A percentile compares a stretch with the other conserved stretches of the same genome.
Evolutionary conservation across 1,140 invertebrate species (phyloP).

Genomic region (Lasioglossum albipes): DNA sequence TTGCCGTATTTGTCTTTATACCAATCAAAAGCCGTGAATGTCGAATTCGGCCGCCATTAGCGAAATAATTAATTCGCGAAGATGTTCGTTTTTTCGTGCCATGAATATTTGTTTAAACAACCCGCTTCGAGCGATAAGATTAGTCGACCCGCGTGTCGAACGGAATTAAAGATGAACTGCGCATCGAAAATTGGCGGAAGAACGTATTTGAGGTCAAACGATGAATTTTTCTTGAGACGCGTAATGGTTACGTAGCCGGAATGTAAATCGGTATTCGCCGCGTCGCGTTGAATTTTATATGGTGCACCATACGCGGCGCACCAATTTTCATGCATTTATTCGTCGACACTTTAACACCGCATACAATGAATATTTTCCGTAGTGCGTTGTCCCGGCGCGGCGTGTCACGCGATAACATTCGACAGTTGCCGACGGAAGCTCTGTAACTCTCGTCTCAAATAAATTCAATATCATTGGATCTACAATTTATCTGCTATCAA

Average conservation of each 20-base stretch:
- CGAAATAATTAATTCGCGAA: too few species aligned
- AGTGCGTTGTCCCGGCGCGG: neutral
- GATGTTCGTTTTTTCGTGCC: too few species aligned
- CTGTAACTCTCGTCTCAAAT: neutral
- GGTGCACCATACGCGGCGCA: neutral
- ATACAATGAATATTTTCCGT: conserved; percentile 31
- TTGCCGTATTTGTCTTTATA: too few species aligned
- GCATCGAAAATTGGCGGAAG: neutral
- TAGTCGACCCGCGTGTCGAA: too few species aligned
- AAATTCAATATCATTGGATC: neutral
- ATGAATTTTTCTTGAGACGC: neutral
- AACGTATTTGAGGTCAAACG: neutral
- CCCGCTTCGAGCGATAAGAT: too few species aligned
- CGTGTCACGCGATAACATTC: neutral
- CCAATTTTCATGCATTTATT: conserved; percentile 50
- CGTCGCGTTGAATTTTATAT: conserved; percentile 17
- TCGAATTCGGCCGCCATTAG: too few species aligned
- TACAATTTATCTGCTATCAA: neutral
- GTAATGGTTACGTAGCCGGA: conserved; percentile 1
- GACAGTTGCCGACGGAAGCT: neutral
- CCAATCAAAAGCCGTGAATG: too few species aligned
- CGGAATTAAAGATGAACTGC: too few species aligned
- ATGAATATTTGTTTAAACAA: too few species aligned
- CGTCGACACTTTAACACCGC: conserved; percentile 31
- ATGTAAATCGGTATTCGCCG: conserved; percentile 3